phyloP scores from a whole-genome alignment of 2,888 invertebrate genomes.

The Gnatocerus cornutus region DNA sequence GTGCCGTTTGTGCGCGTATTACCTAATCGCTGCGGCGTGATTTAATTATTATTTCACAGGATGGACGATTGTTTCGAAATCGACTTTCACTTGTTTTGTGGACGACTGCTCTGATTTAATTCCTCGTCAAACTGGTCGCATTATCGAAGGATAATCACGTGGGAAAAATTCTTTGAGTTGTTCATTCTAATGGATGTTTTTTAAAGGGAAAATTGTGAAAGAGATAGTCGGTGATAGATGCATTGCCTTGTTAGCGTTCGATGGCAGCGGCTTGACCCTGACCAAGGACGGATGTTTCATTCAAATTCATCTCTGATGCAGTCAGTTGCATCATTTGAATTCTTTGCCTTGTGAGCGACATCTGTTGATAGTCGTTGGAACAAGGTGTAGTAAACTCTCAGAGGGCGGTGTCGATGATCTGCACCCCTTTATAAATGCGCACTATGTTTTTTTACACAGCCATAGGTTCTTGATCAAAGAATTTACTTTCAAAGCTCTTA shows the following conservation, averaged over 20 bases:
- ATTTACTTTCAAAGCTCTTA: too few species aligned
- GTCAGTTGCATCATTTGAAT: too few species aligned
- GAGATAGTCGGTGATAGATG: background rate
- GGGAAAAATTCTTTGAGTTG: slow-evolving; percentile 17
- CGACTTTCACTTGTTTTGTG: slow-evolving; percentile 35
- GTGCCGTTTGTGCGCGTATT: slow-evolving; percentile 8
- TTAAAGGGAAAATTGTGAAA: slow-evolving; percentile 13
- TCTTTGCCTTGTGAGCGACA: too few species aligned
- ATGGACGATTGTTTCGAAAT: slow-evolving; percentile 34
- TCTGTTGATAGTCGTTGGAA: too few species aligned
- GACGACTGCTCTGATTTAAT: slow-evolving; percentile 34
- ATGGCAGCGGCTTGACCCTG: slow-evolving; percentile 5
- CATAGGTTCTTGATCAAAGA: too few species aligned
- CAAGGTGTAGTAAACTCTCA: too few species aligned
- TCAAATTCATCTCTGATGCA: too few species aligned
- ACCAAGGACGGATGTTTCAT: slow-evolving; percentile 15
- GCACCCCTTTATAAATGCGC: too few species aligned
- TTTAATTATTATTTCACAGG: slow-evolving; percentile 35
- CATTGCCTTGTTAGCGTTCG: background rate
- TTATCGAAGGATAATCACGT: slow-evolving; percentile 20
- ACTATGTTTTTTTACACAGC: too few species aligned
- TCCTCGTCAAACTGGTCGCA: slow-evolving; percentile 10
- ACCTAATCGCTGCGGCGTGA: slow-evolving; percentile 1
- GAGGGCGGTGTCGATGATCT: too few species aligned
- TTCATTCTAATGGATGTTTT: background rate